phyloP scores from a whole-genome alignment of 2,113 vertebrate species.

The Hylia prasina region DNA sequence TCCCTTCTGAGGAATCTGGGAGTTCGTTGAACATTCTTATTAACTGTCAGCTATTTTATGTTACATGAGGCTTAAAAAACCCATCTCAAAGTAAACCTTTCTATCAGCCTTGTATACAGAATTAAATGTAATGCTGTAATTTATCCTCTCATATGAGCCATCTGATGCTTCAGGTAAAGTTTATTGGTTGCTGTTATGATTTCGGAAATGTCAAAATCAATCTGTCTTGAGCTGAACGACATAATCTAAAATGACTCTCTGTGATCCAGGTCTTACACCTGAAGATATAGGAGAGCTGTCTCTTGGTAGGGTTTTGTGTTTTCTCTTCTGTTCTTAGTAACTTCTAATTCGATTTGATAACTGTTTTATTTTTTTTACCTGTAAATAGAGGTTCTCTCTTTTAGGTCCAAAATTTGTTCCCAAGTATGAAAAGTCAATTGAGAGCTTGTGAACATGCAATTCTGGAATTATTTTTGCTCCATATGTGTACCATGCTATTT shows the following conservation, averaged over 20 bases:
- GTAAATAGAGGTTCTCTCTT: background rate
- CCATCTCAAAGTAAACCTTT: background rate
- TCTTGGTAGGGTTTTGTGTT: background rate
- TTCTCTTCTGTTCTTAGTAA: background rate
- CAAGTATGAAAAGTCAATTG: background rate
- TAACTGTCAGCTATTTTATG: background rate
- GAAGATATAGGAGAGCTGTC: background rate
- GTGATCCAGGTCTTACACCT: background rate
- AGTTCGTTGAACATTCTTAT: background rate
- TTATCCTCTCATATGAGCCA: background rate
- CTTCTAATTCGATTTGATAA: background rate
- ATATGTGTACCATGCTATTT: background rate
- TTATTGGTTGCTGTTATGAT: background rate
- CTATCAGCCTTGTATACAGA: background rate
- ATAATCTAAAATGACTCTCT: background rate
- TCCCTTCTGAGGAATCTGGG: background rate
- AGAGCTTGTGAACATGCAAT: fast-evolving
- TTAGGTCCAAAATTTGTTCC: background rate
- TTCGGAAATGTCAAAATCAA: background rate
- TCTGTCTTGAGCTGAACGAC: background rate
- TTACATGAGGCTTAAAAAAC: background rate
- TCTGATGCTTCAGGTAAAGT: background rate
- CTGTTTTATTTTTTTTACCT: background rate
- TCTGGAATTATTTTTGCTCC: background rate
- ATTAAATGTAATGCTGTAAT: background rate